Percentiles rank a stretch among this genome's conserved stretches.
These are phyloP conservation scores for Laspeyria flexula DNA, from an alignment of 2,888 invertebrate genomes.

Conservation along the genomic window DNA sequence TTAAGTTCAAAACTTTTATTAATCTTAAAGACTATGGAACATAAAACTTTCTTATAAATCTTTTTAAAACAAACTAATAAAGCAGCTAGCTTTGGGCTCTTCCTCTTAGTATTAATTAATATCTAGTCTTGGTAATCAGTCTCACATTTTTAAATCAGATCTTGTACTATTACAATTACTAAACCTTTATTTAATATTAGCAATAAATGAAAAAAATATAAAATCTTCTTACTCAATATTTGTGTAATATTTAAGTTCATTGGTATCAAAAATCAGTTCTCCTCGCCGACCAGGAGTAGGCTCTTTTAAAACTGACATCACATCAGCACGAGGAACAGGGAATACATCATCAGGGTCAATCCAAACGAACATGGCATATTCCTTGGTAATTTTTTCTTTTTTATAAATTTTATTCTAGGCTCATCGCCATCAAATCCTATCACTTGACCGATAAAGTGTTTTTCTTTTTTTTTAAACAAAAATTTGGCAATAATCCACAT, in stretches of 20 bases:
- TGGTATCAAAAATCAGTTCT: slow-evolving; percentile 1
- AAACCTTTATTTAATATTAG: too few species aligned
- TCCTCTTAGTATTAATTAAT: too few species aligned
- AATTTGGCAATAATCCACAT: slow-evolving; percentile 5
- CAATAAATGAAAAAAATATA: too few species aligned
- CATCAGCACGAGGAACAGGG: slow-evolving; percentile 5
- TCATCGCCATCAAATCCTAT: neutral
- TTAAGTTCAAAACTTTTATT: too few species aligned
- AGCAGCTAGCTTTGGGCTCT: too few species aligned
- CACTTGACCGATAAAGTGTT: too few species aligned
- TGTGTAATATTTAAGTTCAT: neutral
- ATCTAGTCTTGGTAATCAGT: slow-evolving; percentile 5
- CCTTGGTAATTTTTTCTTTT: slow-evolving; percentile 6
- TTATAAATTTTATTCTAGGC: slow-evolving; percentile 1
- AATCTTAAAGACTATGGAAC: too few species aligned
- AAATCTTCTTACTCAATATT: too few species aligned
- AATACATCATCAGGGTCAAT: slow-evolving; percentile 6
- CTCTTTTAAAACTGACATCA: slow-evolving; percentile 2
- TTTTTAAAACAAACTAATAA: too few species aligned
- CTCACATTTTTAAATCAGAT: slow-evolving; percentile 3
- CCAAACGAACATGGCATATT: slow-evolving; percentile 5
- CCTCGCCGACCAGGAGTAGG: slow-evolving; percentile 1
- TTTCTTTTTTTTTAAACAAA: neutral
- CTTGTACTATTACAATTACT: neutral
- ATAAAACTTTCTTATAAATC: too few species aligned